These are phyloP conservation scores for Pelodiscus sinensis DNA, from an alignment of 2,113 vertebrate species.

Conservation along the genomic window DNA sequence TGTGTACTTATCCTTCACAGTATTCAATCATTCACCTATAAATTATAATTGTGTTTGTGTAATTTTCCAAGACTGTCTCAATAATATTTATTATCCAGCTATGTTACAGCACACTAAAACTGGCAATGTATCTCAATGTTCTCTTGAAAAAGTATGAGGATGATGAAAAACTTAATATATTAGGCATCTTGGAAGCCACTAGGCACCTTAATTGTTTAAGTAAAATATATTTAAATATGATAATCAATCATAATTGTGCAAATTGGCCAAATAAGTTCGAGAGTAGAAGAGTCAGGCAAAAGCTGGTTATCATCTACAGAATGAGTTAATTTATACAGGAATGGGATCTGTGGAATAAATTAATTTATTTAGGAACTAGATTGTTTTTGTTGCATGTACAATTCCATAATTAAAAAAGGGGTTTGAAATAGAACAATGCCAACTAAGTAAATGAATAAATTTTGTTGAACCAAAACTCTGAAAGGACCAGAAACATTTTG, in stretches of 20 bases:
- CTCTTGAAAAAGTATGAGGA: neutral
- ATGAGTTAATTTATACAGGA: neutral
- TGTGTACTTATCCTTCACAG: neutral
- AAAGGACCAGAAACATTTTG: neutral
- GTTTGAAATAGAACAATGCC: neutral
- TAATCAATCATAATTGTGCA: neutral
- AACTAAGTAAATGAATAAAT: neutral
- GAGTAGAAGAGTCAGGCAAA: neutral
- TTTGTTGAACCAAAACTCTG: neutral
- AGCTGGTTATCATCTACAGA: accelerated
- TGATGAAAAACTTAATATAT: neutral
- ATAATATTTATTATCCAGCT: neutral
- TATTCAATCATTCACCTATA: neutral
- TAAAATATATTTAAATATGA: neutral
- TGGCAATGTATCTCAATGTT: accelerated
- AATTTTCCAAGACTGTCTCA: neutral
- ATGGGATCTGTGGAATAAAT: too few species aligned
- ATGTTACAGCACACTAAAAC: neutral
- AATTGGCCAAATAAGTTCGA: neutral
- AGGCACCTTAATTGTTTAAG: neutral
- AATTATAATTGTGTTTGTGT: neutral
- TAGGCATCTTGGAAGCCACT: neutral
- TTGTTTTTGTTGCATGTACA: neutral
- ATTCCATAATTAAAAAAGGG: neutral
- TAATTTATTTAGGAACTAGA: neutral